These are phyloP conservation scores for Haliclona indistincta DNA, from an alignment of 37 sponge, comb jelly and placozoan genomes.

Conservation along the genomic window DNA sequence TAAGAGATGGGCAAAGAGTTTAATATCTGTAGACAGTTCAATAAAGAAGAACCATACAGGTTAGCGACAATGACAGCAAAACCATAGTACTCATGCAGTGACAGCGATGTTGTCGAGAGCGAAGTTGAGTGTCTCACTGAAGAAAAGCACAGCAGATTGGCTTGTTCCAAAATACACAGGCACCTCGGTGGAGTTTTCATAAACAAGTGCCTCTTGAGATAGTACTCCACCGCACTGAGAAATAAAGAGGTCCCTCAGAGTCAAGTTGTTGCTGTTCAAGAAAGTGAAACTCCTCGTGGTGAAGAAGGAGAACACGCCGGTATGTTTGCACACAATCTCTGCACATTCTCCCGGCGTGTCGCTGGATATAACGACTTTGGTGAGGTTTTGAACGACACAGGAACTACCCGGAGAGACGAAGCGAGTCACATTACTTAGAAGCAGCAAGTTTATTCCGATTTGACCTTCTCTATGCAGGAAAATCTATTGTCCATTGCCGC, in stretches of 20 bases:
- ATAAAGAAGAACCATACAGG: not conserved
- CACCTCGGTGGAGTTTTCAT: not conserved
- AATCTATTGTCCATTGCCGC: not conserved
- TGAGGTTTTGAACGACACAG: not conserved
- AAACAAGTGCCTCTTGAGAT: not conserved
- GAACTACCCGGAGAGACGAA: not conserved
- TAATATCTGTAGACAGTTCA: too few relatives aligned
- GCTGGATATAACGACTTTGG: not conserved
- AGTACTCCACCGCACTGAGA: not conserved
- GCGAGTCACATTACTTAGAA: not conserved
- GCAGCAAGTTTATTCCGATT: not conserved
- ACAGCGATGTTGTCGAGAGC: not conserved
- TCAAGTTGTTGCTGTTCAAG: not conserved
- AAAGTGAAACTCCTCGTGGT: not conserved
- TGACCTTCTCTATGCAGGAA: not conserved
- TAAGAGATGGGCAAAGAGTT: not conserved
- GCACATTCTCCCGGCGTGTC: not conserved
- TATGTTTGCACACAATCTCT: not conserved
- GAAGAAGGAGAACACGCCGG: not conserved
- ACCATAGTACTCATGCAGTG: not conserved
- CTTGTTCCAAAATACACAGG: not conserved
- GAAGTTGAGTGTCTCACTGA: not conserved
- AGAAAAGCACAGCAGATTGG: too few relatives aligned
- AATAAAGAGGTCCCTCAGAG: not conserved
- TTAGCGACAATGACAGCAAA: constrained; percentile 9